Base-by-base conservation (phyloP, 2,113 vertebrate genomes). In the Passer montanus region DNA sequence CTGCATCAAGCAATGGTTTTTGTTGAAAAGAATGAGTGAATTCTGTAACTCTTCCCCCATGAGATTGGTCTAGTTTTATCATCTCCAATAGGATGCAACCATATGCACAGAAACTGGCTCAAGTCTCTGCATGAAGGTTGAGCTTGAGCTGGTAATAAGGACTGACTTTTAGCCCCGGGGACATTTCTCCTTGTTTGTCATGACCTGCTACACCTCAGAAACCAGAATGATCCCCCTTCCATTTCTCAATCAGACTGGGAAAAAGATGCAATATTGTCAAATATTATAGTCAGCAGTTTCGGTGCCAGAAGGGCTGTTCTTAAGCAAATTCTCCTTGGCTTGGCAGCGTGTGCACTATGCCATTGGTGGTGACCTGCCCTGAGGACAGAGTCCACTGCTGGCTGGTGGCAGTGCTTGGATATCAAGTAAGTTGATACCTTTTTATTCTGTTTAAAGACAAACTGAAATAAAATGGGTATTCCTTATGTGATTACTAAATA, bases 181-280 rank as follows among this genome's bases (percentile, higher is more conserved):
- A n/a, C 47, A 39, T 73, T 84, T 94, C 53, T 94, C 30, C 56
- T 73, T 46, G 31, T n/a, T 91, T 87, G 76, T 86, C 80, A 59
- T 11, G 60, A 67, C 43, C 62, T 89, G 58, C 53, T 87, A 37
- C 60, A 46, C 39, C 69, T 89, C 37, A 70, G 58, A 75, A 94
- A 73, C 58, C 33, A 74, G 79, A 81, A 88, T 50, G 52, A 88
- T 78, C 33, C 44, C 35, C n/a, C 26, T 78, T 84, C 74, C n/a
- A 30, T 93, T 89, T 94, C 81, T 92, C 74, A 87, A 60, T 82
- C 44, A 69, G 27, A 56, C 52, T 75, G 49, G 20, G 68, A 87
- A 89, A 89, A 78, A 87, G 33, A 30, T 67, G 44, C 28, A 28
- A 8, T 60, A 68, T 84, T 82, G 64, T 70, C 52, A 84, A 84